A percentile compares a stretch with the other conserved stretches of the same genome.
These are phyloP conservation scores for Drosophila pruinosa DNA, from an alignment of 1,140 invertebrate species.

Conservation along the genomic window DNA sequence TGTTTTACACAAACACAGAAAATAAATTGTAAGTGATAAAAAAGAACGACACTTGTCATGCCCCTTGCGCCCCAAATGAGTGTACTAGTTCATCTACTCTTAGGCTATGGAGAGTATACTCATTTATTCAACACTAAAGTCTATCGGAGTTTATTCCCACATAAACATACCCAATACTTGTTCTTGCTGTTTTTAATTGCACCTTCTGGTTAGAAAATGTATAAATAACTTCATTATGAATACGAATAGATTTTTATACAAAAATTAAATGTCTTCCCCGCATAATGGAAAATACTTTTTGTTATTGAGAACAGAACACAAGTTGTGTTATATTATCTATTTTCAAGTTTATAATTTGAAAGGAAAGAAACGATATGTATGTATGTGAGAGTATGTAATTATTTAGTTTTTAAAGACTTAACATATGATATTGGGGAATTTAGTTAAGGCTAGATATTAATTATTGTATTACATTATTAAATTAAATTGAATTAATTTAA, in stretches of 20 bases:
- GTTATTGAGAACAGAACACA: conserved; percentile 1
- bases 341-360: background rate
- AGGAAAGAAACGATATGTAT: background rate
- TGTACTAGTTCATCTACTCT: conserved; percentile 16
- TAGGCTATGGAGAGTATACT: background rate
- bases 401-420: conserved; percentile 43
- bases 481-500: background rate
- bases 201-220: background rate
- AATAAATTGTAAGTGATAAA: background rate
- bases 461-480: conserved; percentile 32
- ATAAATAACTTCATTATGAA: background rate
- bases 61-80: background rate
- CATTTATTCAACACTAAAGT: background rate
- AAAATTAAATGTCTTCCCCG: conserved; percentile 51
- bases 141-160: conserved; percentile 14
- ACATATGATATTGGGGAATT: conserved; percentile 43
- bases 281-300: conserved; percentile 17
- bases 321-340: background rate
- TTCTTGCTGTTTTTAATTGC: conserved; percentile 54
- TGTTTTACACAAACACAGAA: conserved; percentile 18
- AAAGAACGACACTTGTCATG: background rate
- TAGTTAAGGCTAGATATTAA: conserved; percentile 40
- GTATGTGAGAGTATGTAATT: conserved; percentile 21
- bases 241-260: conserved; percentile 38
- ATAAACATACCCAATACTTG: conserved; percentile 22